Percentiles rank a stretch among this genome's conserved stretches.
Evolutionary conservation across 2,888 invertebrate species (phyloP).

Genomic region (Pterostichus madidus): DNA sequence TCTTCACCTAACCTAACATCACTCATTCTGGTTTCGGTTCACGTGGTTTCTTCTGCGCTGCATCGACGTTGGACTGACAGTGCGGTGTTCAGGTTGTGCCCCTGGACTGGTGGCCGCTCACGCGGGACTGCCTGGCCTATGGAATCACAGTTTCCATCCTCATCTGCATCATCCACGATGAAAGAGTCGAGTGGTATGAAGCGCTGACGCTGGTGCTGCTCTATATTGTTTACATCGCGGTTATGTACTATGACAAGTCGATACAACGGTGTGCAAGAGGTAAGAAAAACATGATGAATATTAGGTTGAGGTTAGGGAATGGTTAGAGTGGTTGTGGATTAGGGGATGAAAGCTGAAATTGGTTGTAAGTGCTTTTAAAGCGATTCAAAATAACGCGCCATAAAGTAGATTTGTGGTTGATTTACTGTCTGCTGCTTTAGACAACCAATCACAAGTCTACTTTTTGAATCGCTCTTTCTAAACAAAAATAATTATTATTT

Average conservation of each 20-base stretch:
- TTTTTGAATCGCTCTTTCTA: too few species aligned
- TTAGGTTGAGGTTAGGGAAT: too few species aligned
- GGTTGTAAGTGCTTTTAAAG: too few species aligned
- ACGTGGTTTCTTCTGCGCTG: not conserved
- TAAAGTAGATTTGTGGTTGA: too few species aligned
- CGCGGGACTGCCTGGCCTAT: conserved; percentile 87
- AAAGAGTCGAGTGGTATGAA: conserved; percentile 89
- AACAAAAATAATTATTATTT: too few species aligned
- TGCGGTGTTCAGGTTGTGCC: conserved; percentile 82
- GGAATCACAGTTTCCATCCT: conserved; percentile 86
- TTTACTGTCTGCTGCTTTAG: too few species aligned
- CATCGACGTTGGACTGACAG: conserved; percentile 70
- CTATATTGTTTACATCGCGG: conserved; percentile 86
- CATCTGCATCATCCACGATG: conserved; percentile 86
- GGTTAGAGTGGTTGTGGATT: too few species aligned
- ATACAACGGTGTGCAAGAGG: conserved; percentile 90
- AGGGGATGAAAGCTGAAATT: too few species aligned
- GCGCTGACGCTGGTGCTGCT: conserved; percentile 85
- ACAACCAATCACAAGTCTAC: too few species aligned
- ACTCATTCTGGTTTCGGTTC: conserved; percentile 7
- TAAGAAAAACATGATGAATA: conserved; percentile 70
- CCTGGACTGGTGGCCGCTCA: conserved; percentile 89
- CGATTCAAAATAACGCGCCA: too few species aligned
- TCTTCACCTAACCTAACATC: conserved; percentile 24
- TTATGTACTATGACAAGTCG: conserved; percentile 86